Evolutionary conservation across 2,888 invertebrate species (phyloP), one percentile per base, ranked within the genome.

Genomic region (Phaonia tiefii): DNA sequence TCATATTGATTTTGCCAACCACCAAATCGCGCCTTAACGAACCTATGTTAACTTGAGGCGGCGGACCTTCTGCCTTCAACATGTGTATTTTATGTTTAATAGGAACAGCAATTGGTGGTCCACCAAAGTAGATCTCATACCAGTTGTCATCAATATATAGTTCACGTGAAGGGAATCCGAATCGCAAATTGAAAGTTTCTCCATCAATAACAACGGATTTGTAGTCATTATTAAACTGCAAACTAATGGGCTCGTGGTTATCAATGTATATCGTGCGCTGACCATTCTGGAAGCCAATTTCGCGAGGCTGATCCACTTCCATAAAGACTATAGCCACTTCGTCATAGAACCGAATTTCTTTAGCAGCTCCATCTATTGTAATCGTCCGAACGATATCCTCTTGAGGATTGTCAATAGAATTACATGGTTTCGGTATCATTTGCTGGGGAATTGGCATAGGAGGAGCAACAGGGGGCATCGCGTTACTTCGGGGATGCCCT

Each of bases 11-110:
- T 91, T 96, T 96, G 0, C 96, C 97, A 0, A 95, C 94, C 0
- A 96, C 95, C 56, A 98, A 91, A 89, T 98, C 98, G 13, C 93
- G 94, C 31, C 97, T 92, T 85, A 95, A 94, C 42, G 94, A 94
- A 0, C 98, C 96, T 79, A 99, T 97, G 89, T 96, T 96, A 0
- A 99, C 98, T 91, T 97, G 97, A 0, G 99, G 99, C 2, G 97
- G 94, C 0, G 97, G 97, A 0, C 98, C 98, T 86, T 96, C 96
- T 8, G 99, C 91, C 86, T 96, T 95, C 0, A 99, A 93, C 56
- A 93, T 92, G 80, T 96, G 93, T n/a, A 94, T 93, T 80, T 95
- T 94, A 1, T 95, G 95, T 76, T 95, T 95, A 44, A 99, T 92
- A 54, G 95, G 94, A 10, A 98, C 94, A 1, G 94, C 93, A 63